Evolutionary conservation across 1,140 invertebrate genomes (phyloP).

Genomic region (Drosophila littoralis): DNA sequence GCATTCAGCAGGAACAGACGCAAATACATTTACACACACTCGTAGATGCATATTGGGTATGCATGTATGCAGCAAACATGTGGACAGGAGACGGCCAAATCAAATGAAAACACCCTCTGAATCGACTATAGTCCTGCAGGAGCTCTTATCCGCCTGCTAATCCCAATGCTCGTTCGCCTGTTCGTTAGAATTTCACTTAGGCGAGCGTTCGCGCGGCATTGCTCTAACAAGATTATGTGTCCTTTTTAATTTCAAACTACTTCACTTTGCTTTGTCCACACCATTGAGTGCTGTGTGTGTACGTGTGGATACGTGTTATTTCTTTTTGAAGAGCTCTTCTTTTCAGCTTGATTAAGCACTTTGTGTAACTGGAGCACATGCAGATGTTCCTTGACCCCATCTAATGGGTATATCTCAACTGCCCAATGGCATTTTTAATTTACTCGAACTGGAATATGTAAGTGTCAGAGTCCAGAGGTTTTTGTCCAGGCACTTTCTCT

Average conservation of each 20-base stretch:
- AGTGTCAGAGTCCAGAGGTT: constrained; percentile 20
- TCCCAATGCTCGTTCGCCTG: constrained; percentile 39
- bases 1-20: constrained; percentile 27
- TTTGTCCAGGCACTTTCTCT: background rate
- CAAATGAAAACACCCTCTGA: constrained; percentile 66
- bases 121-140: background rate
- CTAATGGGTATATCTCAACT: constrained; percentile 14
- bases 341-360: constrained; percentile 82
- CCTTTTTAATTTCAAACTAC: constrained; percentile 82
- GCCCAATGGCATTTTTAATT: constrained; percentile 79
- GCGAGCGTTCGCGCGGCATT: constrained; percentile 50
- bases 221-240: constrained; percentile 77
- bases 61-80: constrained; percentile 7
- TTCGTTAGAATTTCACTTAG: constrained; percentile 54
- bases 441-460: constrained; percentile 40
- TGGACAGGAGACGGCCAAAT: constrained; percentile 55
- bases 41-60: too few relatives aligned
- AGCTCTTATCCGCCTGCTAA: constrained; percentile 43
- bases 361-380: constrained; percentile 80
- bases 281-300: constrained; percentile 47
- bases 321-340: constrained; percentile 73
- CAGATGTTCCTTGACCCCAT: constrained; percentile 57
- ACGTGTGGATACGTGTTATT: constrained; percentile 27
- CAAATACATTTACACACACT: constrained; percentile 7
- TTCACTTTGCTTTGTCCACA: constrained; percentile 75